Conservation (phyloP, 2,888 invertebrate species). For the Drosophila diplacantha region DNA sequence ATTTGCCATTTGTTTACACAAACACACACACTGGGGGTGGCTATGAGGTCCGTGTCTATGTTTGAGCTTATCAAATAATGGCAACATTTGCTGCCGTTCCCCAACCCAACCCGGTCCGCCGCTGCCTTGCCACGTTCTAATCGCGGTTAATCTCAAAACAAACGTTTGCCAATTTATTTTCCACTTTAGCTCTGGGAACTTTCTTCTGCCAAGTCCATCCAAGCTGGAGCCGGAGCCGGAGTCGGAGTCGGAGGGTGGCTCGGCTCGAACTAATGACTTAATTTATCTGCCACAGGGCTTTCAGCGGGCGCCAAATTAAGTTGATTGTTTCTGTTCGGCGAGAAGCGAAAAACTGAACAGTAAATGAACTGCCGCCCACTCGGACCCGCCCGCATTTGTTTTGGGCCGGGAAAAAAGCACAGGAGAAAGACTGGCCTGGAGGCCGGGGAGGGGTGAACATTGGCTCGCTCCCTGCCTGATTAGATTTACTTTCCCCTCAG, state of each 20-base stretch:
- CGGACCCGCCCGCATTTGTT: conserved; percentile 32
- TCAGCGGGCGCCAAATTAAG: conserved; percentile 75
- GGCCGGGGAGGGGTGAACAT: conserved; percentile 10
- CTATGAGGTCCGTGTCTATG: conserved; percentile 50
- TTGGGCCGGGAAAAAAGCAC: background rate
- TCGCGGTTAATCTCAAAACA: conserved; percentile 77
- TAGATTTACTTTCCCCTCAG: conserved; percentile 46
- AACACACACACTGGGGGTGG: conserved; percentile 43
- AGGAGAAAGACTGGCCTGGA: background rate
- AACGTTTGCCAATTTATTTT: conserved; percentile 77
- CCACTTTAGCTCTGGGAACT: conserved; percentile 65
- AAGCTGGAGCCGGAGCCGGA: background rate
- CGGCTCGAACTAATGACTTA: conserved; percentile 78
- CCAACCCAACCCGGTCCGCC: conserved; percentile 44
- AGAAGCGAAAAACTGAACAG: conserved; percentile 17
- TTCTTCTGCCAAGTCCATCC: conserved; percentile 40
- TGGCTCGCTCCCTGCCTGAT: conserved; percentile 48
- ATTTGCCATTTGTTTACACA: conserved; percentile 75
- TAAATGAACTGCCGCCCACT: conserved; percentile 35
- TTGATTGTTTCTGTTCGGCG: conserved; percentile 61
- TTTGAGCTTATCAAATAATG: conserved; percentile 74
- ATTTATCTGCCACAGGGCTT: conserved; percentile 78
- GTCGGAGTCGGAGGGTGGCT: background rate
- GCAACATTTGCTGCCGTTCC: conserved; percentile 72
- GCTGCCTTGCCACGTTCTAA: conserved; percentile 54